phyloP scores from a whole-genome alignment of 2,113 vertebrate genomes.

The Smithornis capensis region DNA sequence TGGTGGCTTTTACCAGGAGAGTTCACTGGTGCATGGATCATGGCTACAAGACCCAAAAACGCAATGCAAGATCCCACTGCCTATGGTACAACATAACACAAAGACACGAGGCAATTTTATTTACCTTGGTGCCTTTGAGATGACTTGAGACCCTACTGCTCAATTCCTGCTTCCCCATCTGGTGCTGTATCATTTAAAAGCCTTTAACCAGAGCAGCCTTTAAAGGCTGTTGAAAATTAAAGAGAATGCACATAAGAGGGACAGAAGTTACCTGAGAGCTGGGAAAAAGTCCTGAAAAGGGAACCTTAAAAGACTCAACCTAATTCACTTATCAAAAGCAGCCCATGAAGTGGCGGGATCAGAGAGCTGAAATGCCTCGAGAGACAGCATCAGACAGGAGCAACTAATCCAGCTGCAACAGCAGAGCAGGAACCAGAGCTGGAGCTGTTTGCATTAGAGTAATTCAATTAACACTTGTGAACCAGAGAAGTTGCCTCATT shows the following conservation, averaged over 20 bases:
- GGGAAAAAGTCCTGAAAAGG: background rate
- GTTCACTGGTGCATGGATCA: background rate
- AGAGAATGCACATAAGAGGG: background rate
- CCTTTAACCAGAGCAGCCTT: background rate
- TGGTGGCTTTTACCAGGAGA: background rate
- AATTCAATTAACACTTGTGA: conserved; percentile 40
- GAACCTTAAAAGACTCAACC: conserved; percentile 34
- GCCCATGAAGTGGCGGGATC: background rate
- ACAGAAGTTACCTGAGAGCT: background rate
- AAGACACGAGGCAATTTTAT: background rate
- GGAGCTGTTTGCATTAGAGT: background rate
- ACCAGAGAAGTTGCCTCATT: background rate
- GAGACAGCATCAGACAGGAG: background rate
- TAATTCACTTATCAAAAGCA: conserved; percentile 48
- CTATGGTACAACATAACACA: background rate
- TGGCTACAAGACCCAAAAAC: background rate
- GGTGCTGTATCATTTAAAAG: background rate
- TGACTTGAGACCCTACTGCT: background rate
- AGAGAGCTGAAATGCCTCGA: background rate
- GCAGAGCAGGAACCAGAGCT: background rate
- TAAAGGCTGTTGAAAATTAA: conserved; percentile 19
- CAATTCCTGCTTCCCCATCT: background rate
- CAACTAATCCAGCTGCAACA: conserved; percentile 19
- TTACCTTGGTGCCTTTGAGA: background rate
- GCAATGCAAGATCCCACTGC: background rate